phyloP scores from a whole-genome alignment of 2,888 invertebrate species.

The Ditylenchus weischeri region DNA sequence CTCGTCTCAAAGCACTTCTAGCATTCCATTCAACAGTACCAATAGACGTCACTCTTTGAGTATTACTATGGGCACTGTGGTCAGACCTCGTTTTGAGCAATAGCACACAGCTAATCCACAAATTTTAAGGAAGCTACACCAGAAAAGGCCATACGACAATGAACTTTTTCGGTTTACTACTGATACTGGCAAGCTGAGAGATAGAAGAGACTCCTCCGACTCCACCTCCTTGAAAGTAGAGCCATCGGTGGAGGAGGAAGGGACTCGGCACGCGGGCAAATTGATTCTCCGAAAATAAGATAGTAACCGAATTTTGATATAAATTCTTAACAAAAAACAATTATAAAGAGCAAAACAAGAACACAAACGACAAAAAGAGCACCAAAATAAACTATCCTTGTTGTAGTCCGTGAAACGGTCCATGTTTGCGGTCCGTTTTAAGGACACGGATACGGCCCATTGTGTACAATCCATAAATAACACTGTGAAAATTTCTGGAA shows the following conservation, averaged over 20 bases:
- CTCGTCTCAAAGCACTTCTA: constrained; percentile 8
- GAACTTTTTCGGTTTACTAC: constrained; percentile 22
- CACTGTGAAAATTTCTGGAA: no score
- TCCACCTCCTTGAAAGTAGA: not conserved
- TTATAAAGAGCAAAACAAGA: no score
- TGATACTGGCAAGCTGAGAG: constrained; percentile 63
- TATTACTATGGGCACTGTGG: constrained; percentile 30
- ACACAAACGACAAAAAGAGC: no score
- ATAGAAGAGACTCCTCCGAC: constrained; percentile 4
- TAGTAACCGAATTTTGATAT: no score
- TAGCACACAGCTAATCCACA: not conserved
- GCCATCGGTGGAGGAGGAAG: not conserved
- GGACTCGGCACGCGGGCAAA: not conserved
- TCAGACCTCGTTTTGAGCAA: no score
- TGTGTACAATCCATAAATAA: no score
- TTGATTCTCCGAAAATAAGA: no score
- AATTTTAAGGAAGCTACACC: constrained; percentile 79
- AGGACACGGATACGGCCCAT: no score
- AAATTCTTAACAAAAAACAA: no score
- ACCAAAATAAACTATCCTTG: no score
- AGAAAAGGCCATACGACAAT: constrained; percentile 73
- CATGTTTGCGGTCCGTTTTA: no score
- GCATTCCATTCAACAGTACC: not conserved
- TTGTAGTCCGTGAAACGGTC: no score
- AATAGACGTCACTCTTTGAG: constrained; percentile 28